Base-by-base conservation (phyloP, 2,888 invertebrate species). In the Nomada fabriciana region DNA sequence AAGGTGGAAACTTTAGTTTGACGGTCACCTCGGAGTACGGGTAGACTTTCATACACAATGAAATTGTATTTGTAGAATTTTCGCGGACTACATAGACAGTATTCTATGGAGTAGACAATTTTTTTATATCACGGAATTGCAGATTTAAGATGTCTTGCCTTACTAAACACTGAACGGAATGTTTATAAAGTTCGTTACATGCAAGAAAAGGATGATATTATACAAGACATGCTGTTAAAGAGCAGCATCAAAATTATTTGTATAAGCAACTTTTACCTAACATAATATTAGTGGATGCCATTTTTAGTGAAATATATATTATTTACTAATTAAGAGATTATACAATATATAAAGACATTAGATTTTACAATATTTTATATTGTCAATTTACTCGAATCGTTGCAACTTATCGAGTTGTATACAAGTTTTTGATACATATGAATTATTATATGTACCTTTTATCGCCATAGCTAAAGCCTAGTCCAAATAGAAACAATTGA, bases 11-110 rank as follows among this genome's bases (percentile, higher is more conserved):
- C 91, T 96, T 98, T 90, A 98, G 98, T 87, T 95, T 98, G 60
- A 98, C 98, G 18, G 96, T 98, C 79, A 98, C 98, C 89, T 98
- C 98, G 0, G 98, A 98, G 93, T 98, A 98, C 94, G 98, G 98
- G 89, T 97, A 95, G 88, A 85, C 64, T 77, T 83, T 78, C 74
- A 73, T 63, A 29, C 13, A n/a, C 18, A 52, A 20, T 18, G 59
- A 25, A 64, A 61, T 42, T 25, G 43, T 65, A 72, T 63, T 59
- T 70, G 11, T 70, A 76, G 47, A 69, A 76, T 73, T 78, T 53
- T 76, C 3, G 36, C 7, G 13, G n/a, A 76, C 55, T 80, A 64
- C 55, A 69, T 72, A 61, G 70, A 78, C 50, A 70, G 50, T 42
- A 72, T 61, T 82, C 36, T 63, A 60, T 72, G 20, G 2, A 69